phyloP scores from a whole-genome alignment of 2,888 invertebrate genomes.

The Prostheceraeus crozeri region DNA sequence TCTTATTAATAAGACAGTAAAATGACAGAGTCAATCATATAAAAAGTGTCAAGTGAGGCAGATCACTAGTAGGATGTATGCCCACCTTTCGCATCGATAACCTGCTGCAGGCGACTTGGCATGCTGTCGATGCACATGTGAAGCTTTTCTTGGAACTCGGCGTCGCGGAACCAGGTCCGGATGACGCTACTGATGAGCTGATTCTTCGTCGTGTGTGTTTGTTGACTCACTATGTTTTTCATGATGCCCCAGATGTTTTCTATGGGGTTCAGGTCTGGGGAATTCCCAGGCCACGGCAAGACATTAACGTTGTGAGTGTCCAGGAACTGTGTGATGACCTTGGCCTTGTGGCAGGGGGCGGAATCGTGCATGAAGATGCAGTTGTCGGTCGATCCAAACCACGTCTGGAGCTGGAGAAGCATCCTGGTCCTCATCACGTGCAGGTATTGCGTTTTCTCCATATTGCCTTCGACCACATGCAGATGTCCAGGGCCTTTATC shows the following conservation, averaged over 20 bases:
- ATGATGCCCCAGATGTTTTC: conserved; percentile 27
- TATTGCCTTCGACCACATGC: too few relatives aligned
- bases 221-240: conserved; percentile 1
- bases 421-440: too few relatives aligned
- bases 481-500: too few relatives aligned
- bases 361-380: conserved; percentile 27
- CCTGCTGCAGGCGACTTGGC: conserved; percentile 27
- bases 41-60: too few relatives aligned
- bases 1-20: too few relatives aligned
- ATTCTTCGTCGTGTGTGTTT: conserved; percentile 22
- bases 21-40: too few relatives aligned
- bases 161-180: conserved; percentile 17
- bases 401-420: conserved; percentile 6
- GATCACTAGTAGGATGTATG: conserved; percentile 25
- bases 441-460: too few relatives aligned
- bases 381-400: conserved; percentile 18
- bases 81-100: conserved; percentile 18
- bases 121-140: conserved; percentile 27
- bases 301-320: conserved; percentile 1
- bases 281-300: conserved; percentile 24
- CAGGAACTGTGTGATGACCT: conserved; percentile 10
- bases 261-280: conserved; percentile 23
- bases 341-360: conserved; percentile 19
- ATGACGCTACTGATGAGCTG: conserved; percentile 23
- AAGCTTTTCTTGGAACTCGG: conserved; percentile 4